Base-by-base conservation (phyloP, 2,113 vertebrate species). In the Chaetodon auriga region DNA sequence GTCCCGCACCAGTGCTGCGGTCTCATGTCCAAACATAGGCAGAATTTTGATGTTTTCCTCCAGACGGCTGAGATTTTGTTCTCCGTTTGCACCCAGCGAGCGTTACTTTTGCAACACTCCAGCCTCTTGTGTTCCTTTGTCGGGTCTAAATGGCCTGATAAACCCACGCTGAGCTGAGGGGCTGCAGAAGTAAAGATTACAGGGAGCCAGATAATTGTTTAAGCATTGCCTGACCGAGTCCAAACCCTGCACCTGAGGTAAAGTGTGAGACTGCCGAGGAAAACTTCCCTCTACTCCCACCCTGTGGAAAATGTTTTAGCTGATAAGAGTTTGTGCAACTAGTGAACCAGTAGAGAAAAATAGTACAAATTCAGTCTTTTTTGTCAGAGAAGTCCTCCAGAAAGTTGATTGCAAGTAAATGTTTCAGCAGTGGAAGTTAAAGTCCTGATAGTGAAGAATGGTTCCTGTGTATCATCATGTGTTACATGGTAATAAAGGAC, bases 201-300 rank as follows among this genome's bases (percentile, higher is more conserved):
- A 65, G 41, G 58, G n/a, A 63, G 25, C 61, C 16, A 46, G 36
- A 63, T 76, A 57, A 70, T 70, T 74, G 71, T 70, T 73, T 76
- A 60, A 63, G 62, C 65, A 51, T 81, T 55, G 51, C 49, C 64
- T 57, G 55, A 36, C 18, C 48, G 25, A 71, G 73, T 72, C 83
- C 48, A 68, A 75, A 73, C 65, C 35, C 64, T 51, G 65, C 76
- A 86, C 84, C 82, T 86, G 72, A 87, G 75, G 81, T 79, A 83
- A 82, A 86, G 16, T 8, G 0, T 12, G 38, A 55, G 69, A 0
- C 68, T 18, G 7, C n/a, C 12, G 19, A 81, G 72, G 15, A 68
- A 70, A 58, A 41, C 13, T 6, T 78, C 78, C 69, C 88, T 89
- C 78, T 87, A 90, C 87, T 79, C 78, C 87, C 90, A 85, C 85